Conservation (phyloP, 2,888 invertebrate genomes). For the Drosophila villosipedis region DNA sequence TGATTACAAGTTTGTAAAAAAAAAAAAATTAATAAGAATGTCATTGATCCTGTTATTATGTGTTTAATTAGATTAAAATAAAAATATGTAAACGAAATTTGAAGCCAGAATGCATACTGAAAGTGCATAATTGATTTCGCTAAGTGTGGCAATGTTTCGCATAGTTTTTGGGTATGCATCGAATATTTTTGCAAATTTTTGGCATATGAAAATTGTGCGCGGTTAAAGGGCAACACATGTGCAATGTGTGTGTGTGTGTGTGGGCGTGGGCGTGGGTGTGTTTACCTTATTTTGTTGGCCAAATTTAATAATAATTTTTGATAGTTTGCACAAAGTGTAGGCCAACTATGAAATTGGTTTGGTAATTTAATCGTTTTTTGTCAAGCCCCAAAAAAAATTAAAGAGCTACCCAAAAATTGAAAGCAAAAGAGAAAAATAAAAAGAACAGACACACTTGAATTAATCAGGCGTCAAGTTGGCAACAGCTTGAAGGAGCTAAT, state of each 20-base stretch:
- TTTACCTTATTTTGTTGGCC: constrained; percentile 18
- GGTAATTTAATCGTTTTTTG: constrained; percentile 68
- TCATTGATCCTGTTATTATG: too few species aligned
- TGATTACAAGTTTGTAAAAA: too few species aligned
- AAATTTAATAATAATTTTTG: constrained; percentile 74
- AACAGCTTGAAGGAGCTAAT: constrained; percentile 74
- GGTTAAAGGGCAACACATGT: constrained; percentile 76
- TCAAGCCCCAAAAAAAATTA: constrained; percentile 27
- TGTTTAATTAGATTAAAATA: background rate
- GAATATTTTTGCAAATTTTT: constrained; percentile 74
- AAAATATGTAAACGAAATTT: background rate
- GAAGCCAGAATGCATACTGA: background rate
- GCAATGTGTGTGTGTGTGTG: constrained; percentile 32
- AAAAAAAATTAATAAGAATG: too few species aligned
- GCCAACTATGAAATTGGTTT: constrained; percentile 69
- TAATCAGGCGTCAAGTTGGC: constrained; percentile 68
- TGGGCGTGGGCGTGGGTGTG: constrained; percentile 8
- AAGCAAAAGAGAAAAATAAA: background rate
- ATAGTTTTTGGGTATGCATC: constrained; percentile 65
- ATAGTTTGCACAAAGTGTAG: constrained; percentile 43
- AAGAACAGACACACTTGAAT: constrained; percentile 37
- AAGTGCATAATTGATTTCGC: constrained; percentile 10
- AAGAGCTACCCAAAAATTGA: constrained; percentile 13
- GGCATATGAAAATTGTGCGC: constrained; percentile 77
- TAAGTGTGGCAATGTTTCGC: constrained; percentile 58